These are phyloP conservation scores for Apis mellifera DNA, from an alignment of 1,140 invertebrate genomes.

Conservation along the genomic window DNA sequence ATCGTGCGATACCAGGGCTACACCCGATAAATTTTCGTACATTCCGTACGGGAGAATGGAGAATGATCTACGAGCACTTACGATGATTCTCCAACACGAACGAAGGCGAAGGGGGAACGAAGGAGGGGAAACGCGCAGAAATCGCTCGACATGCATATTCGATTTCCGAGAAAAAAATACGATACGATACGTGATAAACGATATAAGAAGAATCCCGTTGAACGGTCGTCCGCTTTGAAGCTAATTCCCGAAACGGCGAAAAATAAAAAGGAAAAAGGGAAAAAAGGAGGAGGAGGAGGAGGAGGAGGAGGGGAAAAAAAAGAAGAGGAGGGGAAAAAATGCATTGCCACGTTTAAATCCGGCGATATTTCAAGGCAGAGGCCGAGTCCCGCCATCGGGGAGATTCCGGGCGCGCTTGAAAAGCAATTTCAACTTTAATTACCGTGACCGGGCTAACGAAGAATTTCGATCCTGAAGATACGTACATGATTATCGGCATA, in stretches of 20 bases:
- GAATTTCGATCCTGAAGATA: conserved; percentile 51
- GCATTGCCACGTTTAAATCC: conserved; percentile 18
- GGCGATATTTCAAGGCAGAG: conserved; percentile 15
- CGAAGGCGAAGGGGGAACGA: too few species aligned
- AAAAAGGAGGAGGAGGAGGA: too few species aligned
- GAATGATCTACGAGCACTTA: too few species aligned
- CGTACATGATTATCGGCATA: conserved; percentile 53
- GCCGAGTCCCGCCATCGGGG: conserved; percentile 7
- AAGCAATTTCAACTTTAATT: conserved; percentile 56
- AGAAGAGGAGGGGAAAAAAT: background rate
- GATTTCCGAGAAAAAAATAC: too few species aligned
- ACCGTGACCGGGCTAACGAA: conserved; percentile 44
- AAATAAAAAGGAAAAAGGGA: background rate
- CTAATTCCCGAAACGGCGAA: conserved; percentile 12
- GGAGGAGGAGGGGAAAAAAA: background rate
- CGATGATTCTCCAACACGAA: too few species aligned
- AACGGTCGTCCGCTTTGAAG: conserved; percentile 11
- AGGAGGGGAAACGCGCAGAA: too few species aligned
- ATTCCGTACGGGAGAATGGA: too few species aligned
- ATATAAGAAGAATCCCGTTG: background rate
- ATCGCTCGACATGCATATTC: too few species aligned
- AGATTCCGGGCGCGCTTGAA: conserved; percentile 46
- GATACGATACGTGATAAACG: background rate
- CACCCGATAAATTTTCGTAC: too few species aligned
- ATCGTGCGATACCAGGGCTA: too few species aligned